Conservation (phyloP, 1,140 invertebrate species). For the Aphelenchoides fujianensis region DNA sequence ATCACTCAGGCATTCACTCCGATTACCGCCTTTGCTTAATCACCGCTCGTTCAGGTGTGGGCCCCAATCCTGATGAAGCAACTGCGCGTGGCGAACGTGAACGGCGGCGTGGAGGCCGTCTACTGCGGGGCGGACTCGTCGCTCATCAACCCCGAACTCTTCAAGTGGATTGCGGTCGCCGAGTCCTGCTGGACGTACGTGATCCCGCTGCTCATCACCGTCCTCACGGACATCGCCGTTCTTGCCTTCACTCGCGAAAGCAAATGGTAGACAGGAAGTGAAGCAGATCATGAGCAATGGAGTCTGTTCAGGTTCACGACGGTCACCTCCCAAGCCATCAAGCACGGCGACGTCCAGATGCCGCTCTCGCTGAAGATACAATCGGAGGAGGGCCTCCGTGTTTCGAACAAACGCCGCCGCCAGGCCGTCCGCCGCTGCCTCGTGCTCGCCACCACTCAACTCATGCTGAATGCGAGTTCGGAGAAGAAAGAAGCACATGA, state of each 20-base stretch:
- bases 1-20: constrained; percentile 33
- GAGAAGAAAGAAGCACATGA: too few relatives aligned
- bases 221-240: constrained; percentile 36
- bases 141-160: constrained; percentile 29
- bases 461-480: constrained; percentile 35
- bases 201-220: constrained; percentile 38
- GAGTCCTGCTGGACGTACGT: constrained; percentile 36
- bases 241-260: constrained; percentile 27
- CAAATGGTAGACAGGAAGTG: constrained; percentile 29
- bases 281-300: not conserved
- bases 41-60: constrained; percentile 26
- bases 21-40: not conserved
- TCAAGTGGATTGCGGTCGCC: constrained; percentile 38
- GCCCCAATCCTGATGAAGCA: constrained; percentile 33
- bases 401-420: constrained; percentile 23
- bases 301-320: constrained; percentile 36
- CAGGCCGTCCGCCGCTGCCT: constrained; percentile 31
- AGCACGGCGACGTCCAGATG: constrained; percentile 3
- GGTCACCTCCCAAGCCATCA: constrained; percentile 22
- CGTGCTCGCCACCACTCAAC: constrained; percentile 31
- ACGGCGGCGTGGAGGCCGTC: not conserved
- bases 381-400: constrained; percentile 31
- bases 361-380: constrained; percentile 36
- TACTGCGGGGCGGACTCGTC: constrained; percentile 33
- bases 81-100: not conserved